Conservation (phyloP, 2,113 vertebrate species). For the Engystomops pustulosus region DNA sequence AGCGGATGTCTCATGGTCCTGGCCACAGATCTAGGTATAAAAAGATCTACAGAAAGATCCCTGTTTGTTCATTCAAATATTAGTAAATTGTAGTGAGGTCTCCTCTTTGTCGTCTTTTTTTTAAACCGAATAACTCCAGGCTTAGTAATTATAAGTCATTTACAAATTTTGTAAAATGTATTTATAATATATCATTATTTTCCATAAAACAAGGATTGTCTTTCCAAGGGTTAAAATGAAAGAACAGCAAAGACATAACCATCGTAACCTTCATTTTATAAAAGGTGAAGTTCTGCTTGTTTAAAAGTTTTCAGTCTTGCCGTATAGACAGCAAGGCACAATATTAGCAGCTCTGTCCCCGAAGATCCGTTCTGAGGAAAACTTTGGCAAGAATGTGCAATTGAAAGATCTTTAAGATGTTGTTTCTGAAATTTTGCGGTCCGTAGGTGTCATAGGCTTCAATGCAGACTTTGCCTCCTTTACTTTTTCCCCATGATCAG, state of each 20-base stretch:
- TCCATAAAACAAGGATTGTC: background rate
- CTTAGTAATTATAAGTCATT: too few species aligned
- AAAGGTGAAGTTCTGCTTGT: background rate
- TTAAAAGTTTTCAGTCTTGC: slow-evolving; percentile 5
- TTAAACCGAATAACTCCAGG: too few species aligned
- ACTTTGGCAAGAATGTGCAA: background rate
- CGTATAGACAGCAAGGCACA: background rate
- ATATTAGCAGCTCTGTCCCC: background rate
- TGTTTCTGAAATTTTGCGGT: slow-evolving; percentile 12
- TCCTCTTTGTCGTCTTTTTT: too few species aligned
- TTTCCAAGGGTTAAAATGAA: background rate
- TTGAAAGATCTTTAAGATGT: slow-evolving; percentile 12
- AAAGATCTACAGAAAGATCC: too few species aligned
- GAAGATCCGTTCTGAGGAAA: slow-evolving; percentile 14
- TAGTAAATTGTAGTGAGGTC: too few species aligned
- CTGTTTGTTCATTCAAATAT: too few species aligned
- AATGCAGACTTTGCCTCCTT: background rate
- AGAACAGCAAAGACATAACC: background rate
- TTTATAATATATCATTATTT: too few species aligned
- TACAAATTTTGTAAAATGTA: too few species aligned
- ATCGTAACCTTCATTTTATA: background rate
- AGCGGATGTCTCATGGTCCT: too few species aligned
- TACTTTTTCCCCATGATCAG: slow-evolving; percentile 25
- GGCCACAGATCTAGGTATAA: too few species aligned
- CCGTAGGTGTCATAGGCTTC: slow-evolving; percentile 3